phyloP scores from a whole-genome alignment of 1,140 invertebrate genomes.

The Euglossa dilemma region DNA sequence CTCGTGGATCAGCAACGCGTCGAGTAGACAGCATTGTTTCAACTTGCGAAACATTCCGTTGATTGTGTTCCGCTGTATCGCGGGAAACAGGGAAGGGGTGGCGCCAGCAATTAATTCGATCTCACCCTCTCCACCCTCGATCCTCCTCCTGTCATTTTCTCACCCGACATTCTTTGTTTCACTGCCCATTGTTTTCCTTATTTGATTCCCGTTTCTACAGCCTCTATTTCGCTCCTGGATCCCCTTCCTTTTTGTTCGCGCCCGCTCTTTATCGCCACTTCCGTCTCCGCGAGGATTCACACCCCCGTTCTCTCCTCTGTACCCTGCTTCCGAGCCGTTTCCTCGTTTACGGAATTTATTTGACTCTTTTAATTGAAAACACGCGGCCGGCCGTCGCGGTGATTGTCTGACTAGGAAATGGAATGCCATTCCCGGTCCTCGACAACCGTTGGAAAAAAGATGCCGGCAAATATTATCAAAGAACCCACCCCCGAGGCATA shows the following conservation, averaged over 20 bases:
- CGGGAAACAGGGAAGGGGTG: neutral
- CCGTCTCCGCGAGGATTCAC: neutral
- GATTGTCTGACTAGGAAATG: neutral
- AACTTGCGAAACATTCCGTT: conserved; percentile 25
- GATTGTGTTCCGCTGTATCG: conserved; percentile 12
- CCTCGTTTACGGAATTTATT: conserved; percentile 3
- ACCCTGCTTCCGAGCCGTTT: neutral
- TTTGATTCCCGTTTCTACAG: neutral
- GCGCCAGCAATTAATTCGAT: conserved; percentile 43
- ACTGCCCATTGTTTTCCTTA: conserved; percentile 19
- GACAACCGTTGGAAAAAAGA: no score
- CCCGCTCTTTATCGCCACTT: neutral
- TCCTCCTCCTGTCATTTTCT: neutral
- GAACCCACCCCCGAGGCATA: no score
- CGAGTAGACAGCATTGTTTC: conserved; percentile 32
- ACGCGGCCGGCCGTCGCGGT: no score
- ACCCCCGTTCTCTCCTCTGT: no score
- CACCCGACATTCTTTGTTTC: neutral
- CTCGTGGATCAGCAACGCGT: neutral
- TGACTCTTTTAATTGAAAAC: conserved; percentile 17
- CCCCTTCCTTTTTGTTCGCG: neutral
- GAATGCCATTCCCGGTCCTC: neutral
- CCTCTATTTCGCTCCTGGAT: neutral
- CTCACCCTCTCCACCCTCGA: neutral
- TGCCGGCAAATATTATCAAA: no score